Conservation (phyloP, 2,113 vertebrate genomes). For the Scopus umbretta region DNA sequence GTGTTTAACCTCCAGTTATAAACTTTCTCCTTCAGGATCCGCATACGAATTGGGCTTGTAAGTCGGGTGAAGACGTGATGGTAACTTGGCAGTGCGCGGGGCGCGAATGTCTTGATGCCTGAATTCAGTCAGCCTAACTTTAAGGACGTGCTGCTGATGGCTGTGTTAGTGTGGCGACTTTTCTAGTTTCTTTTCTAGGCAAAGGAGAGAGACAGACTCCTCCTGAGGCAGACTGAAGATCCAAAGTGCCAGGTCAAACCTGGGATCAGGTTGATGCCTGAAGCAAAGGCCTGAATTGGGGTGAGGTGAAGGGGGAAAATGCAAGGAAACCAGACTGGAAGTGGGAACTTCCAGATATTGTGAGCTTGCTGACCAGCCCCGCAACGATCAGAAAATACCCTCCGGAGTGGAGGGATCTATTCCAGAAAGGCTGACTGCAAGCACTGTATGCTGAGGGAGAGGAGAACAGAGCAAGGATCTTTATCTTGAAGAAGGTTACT, state of each 20-base stretch:
- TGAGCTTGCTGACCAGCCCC: background rate
- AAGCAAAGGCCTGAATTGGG: background rate
- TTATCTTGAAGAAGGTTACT: background rate
- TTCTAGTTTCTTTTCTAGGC: background rate
- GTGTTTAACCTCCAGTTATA: background rate
- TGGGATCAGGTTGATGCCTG: background rate
- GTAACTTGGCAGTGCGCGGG: rapidly evolving
- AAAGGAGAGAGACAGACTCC: background rate
- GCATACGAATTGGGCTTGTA: background rate
- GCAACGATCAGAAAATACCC: background rate
- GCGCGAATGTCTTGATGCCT: background rate
- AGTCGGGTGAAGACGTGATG: background rate
- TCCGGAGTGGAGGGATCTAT: background rate
- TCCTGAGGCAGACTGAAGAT: background rate
- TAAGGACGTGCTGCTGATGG: background rate
- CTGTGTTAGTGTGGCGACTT: background rate
- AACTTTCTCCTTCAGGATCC: background rate
- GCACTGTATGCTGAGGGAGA: background rate
- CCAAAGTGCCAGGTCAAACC: background rate
- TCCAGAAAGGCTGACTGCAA: background rate
- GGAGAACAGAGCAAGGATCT: background rate
- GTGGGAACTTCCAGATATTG: background rate
- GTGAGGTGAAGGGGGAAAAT: background rate
- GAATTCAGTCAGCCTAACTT: background rate
- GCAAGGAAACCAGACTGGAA: background rate